phyloP scores from a whole-genome alignment of 2,888 invertebrate genomes.

The Oxycera nigricornis region DNA sequence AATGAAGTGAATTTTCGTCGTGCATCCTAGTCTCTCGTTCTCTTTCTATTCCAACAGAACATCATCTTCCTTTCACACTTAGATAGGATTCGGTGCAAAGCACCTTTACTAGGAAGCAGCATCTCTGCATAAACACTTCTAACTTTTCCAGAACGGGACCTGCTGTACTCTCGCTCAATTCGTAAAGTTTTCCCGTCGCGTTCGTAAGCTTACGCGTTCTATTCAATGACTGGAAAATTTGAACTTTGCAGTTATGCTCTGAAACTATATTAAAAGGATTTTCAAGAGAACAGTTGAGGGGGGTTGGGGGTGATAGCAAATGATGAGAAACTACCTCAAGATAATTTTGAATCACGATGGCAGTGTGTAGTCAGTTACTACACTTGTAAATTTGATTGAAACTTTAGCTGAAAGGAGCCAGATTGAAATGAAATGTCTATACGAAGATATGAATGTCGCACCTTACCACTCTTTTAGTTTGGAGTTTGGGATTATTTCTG shows the following conservation, averaged over 20 bases:
- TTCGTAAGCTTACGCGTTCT: no score
- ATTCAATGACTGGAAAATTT: conserved; percentile 32
- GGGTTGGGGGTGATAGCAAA: no score
- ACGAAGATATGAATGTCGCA: no score
- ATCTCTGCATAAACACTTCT: not conserved
- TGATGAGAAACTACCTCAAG: no score
- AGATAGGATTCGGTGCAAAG: not conserved
- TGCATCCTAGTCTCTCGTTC: not conserved
- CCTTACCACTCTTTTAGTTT: no score
- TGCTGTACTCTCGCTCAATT: not conserved
- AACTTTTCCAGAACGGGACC: not conserved
- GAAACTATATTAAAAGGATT: not conserved
- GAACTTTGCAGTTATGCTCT: conserved; percentile 23
- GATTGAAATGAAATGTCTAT: no score
- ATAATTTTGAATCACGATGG: no score
- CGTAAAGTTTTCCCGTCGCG: not conserved
- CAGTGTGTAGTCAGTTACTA: no score
- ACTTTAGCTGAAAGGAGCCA: no score
- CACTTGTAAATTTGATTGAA: no score
- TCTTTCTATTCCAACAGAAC: not conserved
- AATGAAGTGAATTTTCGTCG: conserved; percentile 15
- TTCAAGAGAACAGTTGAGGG: no score
- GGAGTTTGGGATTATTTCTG: no score
- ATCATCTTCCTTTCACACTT: not conserved
- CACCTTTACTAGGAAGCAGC: not conserved